Evolutionary conservation across 2,797 vertebrate species (phyloP).

Genomic region (Phoebastria nigripes): DNA sequence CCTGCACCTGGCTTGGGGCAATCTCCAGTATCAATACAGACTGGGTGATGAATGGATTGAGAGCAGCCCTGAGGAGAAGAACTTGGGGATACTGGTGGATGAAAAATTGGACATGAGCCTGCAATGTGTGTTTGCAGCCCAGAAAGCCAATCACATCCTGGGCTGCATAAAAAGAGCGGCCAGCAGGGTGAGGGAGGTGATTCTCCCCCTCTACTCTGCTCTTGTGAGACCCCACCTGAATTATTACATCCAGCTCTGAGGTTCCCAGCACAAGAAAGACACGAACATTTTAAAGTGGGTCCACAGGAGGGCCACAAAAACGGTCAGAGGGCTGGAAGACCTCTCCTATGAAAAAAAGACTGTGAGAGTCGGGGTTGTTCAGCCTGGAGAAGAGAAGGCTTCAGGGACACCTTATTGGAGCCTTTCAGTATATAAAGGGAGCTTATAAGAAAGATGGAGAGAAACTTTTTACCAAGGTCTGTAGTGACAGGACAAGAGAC

Average conservation of each 20-base stretch:
- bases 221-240: not conserved
- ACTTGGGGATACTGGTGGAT: too few species aligned
- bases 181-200: not conserved
- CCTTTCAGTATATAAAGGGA: not conserved
- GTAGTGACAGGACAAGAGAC: not conserved
- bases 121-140: not conserved
- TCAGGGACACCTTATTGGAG: not conserved
- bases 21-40: not conserved
- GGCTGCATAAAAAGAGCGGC: accelerated
- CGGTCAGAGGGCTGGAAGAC: accelerated
- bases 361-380: not conserved
- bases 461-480: not conserved
- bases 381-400: not conserved
- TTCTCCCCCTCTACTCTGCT: not conserved
- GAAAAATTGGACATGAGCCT: not conserved
- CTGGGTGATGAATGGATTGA: not conserved
- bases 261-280: not conserved
- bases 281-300: accelerated
- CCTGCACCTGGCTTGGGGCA: not conserved
- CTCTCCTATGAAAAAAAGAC: accelerated
- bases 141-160: not conserved
- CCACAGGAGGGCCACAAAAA: not conserved
- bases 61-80: not conserved
- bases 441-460: not conserved
- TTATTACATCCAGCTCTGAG: too few species aligned